Evolutionary conservation across 2,888 invertebrate genomes (phyloP).

Genomic region (Germaria angustata): DNA sequence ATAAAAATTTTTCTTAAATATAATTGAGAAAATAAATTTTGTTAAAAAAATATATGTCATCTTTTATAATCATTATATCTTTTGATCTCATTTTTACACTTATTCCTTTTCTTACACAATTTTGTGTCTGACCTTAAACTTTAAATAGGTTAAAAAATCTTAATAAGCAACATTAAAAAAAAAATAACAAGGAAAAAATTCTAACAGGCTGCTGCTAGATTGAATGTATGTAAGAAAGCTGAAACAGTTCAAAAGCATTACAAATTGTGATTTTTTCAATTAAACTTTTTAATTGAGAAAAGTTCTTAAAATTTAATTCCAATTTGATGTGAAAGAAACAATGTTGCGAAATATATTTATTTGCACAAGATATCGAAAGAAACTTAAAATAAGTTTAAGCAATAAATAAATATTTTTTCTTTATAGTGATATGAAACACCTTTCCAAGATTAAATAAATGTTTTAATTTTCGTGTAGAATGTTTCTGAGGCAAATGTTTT

Average conservation of each 20-base stretch:
- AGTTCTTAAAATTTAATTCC: neutral
- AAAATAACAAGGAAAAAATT: neutral
- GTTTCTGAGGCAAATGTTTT: too few species aligned
- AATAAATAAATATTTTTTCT: too few species aligned
- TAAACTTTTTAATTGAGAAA: neutral
- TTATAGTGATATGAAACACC: too few species aligned
- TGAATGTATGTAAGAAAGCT: slow-evolving; percentile 29
- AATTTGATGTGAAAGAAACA: neutral
- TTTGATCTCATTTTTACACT: slow-evolving; percentile 48
- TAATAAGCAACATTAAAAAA: neutral
- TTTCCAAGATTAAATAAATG: too few species aligned
- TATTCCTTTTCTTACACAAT: neutral
- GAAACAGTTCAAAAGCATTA: slow-evolving; percentile 30
- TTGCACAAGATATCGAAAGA: neutral
- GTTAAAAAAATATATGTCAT: neutral
- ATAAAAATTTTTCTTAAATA: neutral
- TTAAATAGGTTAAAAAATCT: slow-evolving; percentile 17
- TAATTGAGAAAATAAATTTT: neutral
- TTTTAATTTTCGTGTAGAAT: too few species aligned
- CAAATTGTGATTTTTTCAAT: too few species aligned
- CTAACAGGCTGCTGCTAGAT: slow-evolving; percentile 23
- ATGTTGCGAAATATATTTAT: neutral
- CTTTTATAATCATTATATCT: neutral
- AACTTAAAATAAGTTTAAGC: too few species aligned
- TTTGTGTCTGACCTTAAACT: slow-evolving; percentile 53